These are phyloP conservation scores for Acrobasis repandana DNA, from an alignment of 2,888 invertebrate species.

Conservation along the genomic window DNA sequence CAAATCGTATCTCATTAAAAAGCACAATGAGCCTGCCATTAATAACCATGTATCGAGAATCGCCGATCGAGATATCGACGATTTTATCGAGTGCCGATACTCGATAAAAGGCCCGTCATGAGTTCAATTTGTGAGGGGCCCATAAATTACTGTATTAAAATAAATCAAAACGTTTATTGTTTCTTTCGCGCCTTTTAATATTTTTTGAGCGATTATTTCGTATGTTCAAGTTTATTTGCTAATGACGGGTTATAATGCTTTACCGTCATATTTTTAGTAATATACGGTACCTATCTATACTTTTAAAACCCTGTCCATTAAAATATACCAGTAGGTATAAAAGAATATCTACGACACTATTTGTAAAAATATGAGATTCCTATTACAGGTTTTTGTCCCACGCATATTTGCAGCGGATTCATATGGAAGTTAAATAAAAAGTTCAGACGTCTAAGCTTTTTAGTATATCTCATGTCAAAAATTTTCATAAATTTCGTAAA, in stretches of 20 bases:
- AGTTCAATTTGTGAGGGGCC: constrained; percentile 74
- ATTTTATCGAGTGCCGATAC: constrained; percentile 67
- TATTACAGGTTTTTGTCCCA: too few species aligned
- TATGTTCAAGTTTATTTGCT: background rate
- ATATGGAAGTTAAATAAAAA: too few species aligned
- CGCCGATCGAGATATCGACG: constrained; percentile 51
- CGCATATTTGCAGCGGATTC: too few species aligned
- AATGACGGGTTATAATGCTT: background rate
- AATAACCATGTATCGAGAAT: constrained; percentile 61
- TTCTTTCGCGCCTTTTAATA: constrained; percentile 65
- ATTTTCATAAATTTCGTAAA: too few species aligned
- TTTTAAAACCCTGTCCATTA: background rate
- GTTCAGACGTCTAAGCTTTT: too few species aligned
- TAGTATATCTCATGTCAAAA: too few species aligned
- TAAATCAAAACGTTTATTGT: constrained; percentile 79
- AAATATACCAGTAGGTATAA: too few species aligned
- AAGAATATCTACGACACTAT: too few species aligned
- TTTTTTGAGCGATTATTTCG: constrained; percentile 7
- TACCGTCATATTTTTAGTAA: background rate
- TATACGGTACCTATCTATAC: background rate
- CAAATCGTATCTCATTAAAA: constrained; percentile 62
- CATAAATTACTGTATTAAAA: constrained; percentile 81
- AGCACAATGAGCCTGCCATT: constrained; percentile 66
- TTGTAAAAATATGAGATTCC: too few species aligned
- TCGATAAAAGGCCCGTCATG: constrained; percentile 72